phyloP scores from a whole-genome alignment of 1,140 invertebrate genomes.

The Nixonia krombeini region DNA sequence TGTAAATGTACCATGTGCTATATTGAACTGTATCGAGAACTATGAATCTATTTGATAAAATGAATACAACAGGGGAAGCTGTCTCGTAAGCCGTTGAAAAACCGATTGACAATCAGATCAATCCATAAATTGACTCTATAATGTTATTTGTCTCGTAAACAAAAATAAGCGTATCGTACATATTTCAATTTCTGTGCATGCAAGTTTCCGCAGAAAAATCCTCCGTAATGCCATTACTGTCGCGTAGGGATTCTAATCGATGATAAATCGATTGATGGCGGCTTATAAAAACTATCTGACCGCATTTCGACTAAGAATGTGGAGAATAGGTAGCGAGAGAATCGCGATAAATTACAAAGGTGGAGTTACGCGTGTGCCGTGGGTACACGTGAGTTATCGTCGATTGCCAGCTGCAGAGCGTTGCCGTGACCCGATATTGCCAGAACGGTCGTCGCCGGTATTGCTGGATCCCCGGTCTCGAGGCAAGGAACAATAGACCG shows the following conservation, averaged over 20 bases:
- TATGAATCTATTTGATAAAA: no score
- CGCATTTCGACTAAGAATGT: conserved; percentile 30
- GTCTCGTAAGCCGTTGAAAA: no score
- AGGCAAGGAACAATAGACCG: conserved; percentile 48
- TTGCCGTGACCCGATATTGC: conserved; percentile 55
- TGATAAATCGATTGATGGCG: conserved; percentile 10
- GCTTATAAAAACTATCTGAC: conserved; percentile 20
- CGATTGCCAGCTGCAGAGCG: conserved; percentile 49
- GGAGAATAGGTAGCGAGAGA: conserved; percentile 41
- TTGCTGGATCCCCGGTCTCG: conserved; percentile 30
- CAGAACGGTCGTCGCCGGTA: conserved; percentile 13
- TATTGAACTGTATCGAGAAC: no score
- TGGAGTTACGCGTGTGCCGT: conserved; percentile 39
- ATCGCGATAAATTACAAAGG: conserved; percentile 56
- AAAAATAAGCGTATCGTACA: no score
- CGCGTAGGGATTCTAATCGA: conserved; percentile 12
- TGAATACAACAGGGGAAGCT: no score
- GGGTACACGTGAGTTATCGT: conserved; percentile 59
- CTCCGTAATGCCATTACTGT: conserved; percentile 1
- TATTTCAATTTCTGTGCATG: no score
- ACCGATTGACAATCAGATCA: no score
- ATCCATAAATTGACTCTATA: no score
- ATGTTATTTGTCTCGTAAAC: no score
- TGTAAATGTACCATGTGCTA: no score
- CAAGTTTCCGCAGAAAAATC: no score